Evolutionary conservation across 2,113 vertebrate species (phyloP), one percentile per base, ranked within the genome.

Genomic region (Saguinus midas): DNA sequence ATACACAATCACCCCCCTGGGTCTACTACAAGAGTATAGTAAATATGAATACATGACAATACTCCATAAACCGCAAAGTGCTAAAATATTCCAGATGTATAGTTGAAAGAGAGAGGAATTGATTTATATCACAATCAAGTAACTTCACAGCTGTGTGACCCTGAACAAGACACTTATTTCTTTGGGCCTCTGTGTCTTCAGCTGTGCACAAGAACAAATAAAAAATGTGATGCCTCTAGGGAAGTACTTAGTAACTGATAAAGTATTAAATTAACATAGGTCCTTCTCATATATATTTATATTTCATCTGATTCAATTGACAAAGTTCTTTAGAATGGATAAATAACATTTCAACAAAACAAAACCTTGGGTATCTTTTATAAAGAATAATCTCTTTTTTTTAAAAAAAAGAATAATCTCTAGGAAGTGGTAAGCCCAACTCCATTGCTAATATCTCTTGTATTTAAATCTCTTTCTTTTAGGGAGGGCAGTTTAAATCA

Each of bases 331-430:
- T 85, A 73, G 96, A 86, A 58, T n/a, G 12, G 9, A 45, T 48
- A 66, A 64, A n/a, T 80, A 57, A 3, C 82, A 82, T 97, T 98
- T 35, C 1, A 8, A 3, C 96, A 29, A 84, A 75, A 81, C 17
- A 90, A 96, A 92, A 87, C 11, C 91, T 96, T 92, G n/a, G 89
- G 14, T 96, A 87, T 55, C 12, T 57, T 95, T 87, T 81, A 52
- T 83, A 21, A 89, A 96, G 40, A 50, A 25, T 18, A 80, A 91
- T 75, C 13, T 73, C 9, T 16, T 50, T 50, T 43, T 43, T 43
- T 43, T 43, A 50, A 50, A 50, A 14, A 48, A 48, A 12, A 10
- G 48, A 48, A 25, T 18, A 75, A 91, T 76, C 13, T 68, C 9
- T 20, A 84, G 66, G 78, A 76, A 80, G 20, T 58, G 48, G 6